Evolutionary conservation across 2,888 invertebrate species (phyloP).

Genomic region (Leucania comma): DNA sequence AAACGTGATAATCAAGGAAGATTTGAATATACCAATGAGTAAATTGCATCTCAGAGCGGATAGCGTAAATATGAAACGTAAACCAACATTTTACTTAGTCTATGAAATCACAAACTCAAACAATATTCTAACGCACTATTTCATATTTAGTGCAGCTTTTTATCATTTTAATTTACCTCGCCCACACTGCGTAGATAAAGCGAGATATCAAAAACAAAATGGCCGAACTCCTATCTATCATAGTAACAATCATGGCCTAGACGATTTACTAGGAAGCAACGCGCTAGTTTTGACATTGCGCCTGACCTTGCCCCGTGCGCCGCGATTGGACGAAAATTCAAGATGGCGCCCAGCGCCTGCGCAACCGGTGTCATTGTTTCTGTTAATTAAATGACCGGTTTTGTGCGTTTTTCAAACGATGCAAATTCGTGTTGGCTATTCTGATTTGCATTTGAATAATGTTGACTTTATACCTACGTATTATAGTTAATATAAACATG

Average conservation of each 20-base stretch:
- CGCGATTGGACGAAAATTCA: constrained; percentile 83
- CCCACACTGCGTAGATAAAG: constrained; percentile 56
- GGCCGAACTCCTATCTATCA: constrained; percentile 83
- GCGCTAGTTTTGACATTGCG: constrained; percentile 87
- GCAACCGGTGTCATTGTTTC: constrained; percentile 83
- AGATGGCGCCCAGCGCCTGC: constrained; percentile 83
- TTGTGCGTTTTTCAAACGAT: constrained; percentile 80
- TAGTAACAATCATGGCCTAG: constrained; percentile 84
- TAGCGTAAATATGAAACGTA: not conserved
- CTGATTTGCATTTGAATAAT: constrained; percentile 58
- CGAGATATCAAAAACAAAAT: constrained; percentile 78
- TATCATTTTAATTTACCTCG: constrained; percentile 62
- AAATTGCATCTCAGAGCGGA: too few species aligned
- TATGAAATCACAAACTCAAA: constrained; percentile 12
- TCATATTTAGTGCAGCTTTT: constrained; percentile 51
- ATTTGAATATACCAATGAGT: too few species aligned
- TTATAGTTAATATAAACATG: constrained; percentile 2
- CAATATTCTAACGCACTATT: constrained; percentile 27
- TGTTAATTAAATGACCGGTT: constrained; percentile 87
- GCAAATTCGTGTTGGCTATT: constrained; percentile 66
- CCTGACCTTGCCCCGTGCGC: constrained; percentile 81
- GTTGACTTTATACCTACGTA: constrained; percentile 9
- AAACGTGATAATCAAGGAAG: too few species aligned
- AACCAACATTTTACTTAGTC: not conserved
- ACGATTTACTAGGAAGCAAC: constrained; percentile 85